Evolutionary conservation across 2,113 vertebrate genomes (phyloP).

Genomic region (Gavia stellata): DNA sequence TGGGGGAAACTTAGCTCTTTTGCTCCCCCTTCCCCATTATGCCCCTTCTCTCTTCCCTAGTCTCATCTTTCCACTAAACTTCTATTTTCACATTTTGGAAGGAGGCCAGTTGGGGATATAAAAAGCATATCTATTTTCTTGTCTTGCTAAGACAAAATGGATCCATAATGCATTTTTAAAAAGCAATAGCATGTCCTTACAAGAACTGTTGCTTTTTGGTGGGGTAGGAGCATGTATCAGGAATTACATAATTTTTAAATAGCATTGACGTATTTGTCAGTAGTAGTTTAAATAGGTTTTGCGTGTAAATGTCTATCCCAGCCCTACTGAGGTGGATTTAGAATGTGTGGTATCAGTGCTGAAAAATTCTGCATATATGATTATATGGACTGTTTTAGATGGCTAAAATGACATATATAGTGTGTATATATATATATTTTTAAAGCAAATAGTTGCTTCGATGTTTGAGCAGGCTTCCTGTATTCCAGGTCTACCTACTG

Average conservation of each 20-base stretch:
- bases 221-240: background rate
- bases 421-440: background rate
- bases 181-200: background rate
- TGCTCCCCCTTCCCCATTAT: background rate
- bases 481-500: constrained; percentile 73
- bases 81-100: background rate
- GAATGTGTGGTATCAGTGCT: background rate
- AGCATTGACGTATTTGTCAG: background rate
- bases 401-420: background rate
- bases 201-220: background rate
- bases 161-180: background rate
- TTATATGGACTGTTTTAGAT: background rate
- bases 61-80: background rate
- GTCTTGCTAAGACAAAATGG: background rate
- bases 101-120: background rate
- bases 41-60: background rate
- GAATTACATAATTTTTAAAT: background rate
- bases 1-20: background rate
- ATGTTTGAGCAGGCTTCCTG: constrained; percentile 74
- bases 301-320: background rate
- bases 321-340: background rate
- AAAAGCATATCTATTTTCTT: background rate
- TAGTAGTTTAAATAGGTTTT: background rate
- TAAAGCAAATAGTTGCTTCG: background rate
- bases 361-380: background rate